Percentiles rank a stretch among this genome's conserved stretches.
These are phyloP conservation scores for Oncopodura yosiiana DNA, from an alignment of 1,140 invertebrate species.

Conservation along the genomic window DNA sequence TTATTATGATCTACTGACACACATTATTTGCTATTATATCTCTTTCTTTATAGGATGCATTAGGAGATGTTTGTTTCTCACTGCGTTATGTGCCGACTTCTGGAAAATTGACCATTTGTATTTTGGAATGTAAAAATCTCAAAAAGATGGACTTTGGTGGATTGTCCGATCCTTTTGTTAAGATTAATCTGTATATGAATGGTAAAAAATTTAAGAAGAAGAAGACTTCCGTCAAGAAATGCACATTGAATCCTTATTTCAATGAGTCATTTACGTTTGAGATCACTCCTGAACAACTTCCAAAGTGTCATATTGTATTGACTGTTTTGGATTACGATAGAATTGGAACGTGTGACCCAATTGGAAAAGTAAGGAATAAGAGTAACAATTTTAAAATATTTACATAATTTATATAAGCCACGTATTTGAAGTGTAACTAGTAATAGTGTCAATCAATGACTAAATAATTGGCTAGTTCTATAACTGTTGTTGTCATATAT, in stretches of 20 bases:
- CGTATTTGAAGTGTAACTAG: too few species aligned
- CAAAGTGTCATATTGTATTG: constrained; percentile 41
- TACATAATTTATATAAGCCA: neutral
- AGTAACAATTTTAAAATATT: neutral
- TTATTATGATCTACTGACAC: too few species aligned
- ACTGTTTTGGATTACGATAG: constrained; percentile 61
- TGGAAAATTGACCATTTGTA: constrained; percentile 52
- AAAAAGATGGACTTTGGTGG: constrained; percentile 58
- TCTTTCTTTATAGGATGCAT: too few species aligned
- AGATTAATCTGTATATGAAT: constrained; percentile 54
- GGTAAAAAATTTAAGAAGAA: constrained; percentile 53
- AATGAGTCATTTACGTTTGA: constrained; percentile 61
- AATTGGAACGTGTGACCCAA: constrained; percentile 41
- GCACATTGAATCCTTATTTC: constrained; percentile 58
- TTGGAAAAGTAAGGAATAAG: constrained; percentile 48
- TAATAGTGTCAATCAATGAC: too few species aligned
- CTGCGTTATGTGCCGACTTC: constrained; percentile 53
- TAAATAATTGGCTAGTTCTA: too few species aligned
- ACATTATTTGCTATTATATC: too few species aligned
- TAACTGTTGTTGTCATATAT: too few species aligned
- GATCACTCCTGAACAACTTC: constrained; percentile 58
- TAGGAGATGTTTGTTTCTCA: constrained; percentile 56
- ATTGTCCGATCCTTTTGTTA: constrained; percentile 58
- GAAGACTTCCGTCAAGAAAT: constrained; percentile 53
- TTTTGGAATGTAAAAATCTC: constrained; percentile 53